Base-by-base conservation (phyloP, 2,113 vertebrate species). In the Leptosomus discolor region DNA sequence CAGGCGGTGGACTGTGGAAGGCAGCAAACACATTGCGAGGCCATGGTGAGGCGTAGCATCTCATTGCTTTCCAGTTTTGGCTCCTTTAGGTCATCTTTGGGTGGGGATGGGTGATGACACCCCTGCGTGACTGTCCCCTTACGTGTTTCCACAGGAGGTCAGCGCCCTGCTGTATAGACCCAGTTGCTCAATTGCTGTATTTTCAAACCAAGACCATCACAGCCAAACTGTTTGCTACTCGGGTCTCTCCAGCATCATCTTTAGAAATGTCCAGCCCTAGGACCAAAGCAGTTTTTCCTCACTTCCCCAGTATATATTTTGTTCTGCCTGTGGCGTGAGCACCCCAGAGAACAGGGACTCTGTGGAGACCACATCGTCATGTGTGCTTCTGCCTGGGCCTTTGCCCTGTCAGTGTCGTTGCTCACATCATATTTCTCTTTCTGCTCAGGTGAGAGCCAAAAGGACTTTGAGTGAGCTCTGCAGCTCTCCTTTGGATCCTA, bases 21-120 rank as follows among this genome's bases (percentile, higher is more conserved):
- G 58, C 13, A 76, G 48, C 37, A 70, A 85, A 41, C 15, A 0
- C 5, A 0, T 70, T 20, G 22, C 3, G 1, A 78, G 85, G 81
- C 61, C 11, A 0, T 18, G 41, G 53, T 17, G 70, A 64, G 91
- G 79, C 51, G 15, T 1, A 67, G 69, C 5, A 2, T 39, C 75
- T 61, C 8, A 0, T 13, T 58, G 70, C 75, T 29, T 53, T 6
- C 43, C 67, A 57, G 63, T 5, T 30, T 76, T 32, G 43, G 12
- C 53, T 83, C 15, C 61, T 83, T 85, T 75, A 82, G 46, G 56
- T 94, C 90, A 85, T 90, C 39, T 90, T 39, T 60, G 92, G 90
- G 56, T 73, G 90, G 88, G 70, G 68, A 12, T 56, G 75, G 63
- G 23, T 92, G 91, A 14, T 2, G 6, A 20, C 53, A 60, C 1